A percentile compares a stretch with the other conserved stretches of the same genome.
phyloP scores from a whole-genome alignment of 2,113 vertebrate genomes.

The Cricetomys ansorgei region DNA sequence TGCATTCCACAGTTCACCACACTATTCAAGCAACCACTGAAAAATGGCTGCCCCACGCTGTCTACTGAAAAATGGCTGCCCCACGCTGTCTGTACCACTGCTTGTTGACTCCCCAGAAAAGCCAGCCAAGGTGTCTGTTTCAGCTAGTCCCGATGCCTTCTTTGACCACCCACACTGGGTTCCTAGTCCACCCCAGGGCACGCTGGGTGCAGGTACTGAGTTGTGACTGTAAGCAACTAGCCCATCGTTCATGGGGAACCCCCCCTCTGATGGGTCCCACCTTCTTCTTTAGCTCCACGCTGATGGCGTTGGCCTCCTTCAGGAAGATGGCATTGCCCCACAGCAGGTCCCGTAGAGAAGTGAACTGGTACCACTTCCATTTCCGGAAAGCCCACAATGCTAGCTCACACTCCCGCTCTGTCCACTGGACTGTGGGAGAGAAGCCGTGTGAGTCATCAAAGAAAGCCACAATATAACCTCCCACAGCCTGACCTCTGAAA shows the following conservation, averaged over 20 bases:
- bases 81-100: rapidly evolving
- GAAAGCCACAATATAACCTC: not conserved
- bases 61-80: too few species aligned
- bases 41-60: rapidly evolving
- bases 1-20: rapidly evolving
- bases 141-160: not conserved
- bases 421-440: conserved; percentile 93
- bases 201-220: rapidly evolving
- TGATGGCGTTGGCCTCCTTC: conserved; percentile 99
- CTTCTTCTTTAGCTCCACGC: conserved; percentile 99
- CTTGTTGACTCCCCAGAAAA: not conserved
- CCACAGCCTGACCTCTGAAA: too few species aligned
- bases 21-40: rapidly evolving
- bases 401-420: conserved; percentile 92
- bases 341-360: conserved; percentile 95
- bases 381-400: conserved; percentile 97
- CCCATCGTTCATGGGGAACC: not conserved
- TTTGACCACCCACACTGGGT: not conserved
- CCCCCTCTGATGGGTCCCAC: conserved; percentile 78
- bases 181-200: rapidly evolving
- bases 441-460: conserved; percentile 4
- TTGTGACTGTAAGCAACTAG: too few species aligned
- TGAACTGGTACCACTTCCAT: conserved; percentile 99
- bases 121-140: rapidly evolving
- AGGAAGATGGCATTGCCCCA: conserved; percentile 99